Percentiles rank a stretch among this genome's conserved stretches.
These are phyloP conservation scores for Alloscopus bannaensis DNA, from an alignment of 2,888 invertebrate genomes.

Conservation along the genomic window DNA sequence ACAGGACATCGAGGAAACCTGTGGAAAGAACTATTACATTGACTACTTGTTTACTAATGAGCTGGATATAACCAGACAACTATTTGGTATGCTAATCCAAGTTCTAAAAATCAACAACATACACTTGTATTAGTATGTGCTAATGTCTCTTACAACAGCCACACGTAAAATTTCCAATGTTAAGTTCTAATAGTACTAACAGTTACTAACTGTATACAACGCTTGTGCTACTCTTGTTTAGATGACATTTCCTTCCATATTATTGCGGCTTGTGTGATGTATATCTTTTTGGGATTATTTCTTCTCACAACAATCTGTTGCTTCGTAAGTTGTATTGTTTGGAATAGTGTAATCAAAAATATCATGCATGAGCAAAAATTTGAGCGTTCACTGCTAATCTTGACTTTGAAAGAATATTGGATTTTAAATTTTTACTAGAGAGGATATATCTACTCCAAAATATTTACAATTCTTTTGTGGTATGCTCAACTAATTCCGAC, in stretches of 20 bases:
- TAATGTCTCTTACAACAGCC: background rate
- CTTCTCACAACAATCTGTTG: constrained; percentile 29
- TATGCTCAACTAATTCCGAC: constrained; percentile 33
- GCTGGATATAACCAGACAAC: constrained; percentile 13
- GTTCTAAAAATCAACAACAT: background rate
- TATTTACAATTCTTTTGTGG: constrained; percentile 35
- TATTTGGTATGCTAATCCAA: constrained; percentile 25
- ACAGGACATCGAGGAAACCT: constrained; percentile 29
- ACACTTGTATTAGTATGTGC: background rate
- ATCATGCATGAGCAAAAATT: background rate
- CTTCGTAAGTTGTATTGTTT: constrained; percentile 24
- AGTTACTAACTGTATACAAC: background rate
- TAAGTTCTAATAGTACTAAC: background rate
- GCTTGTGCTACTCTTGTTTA: no score
- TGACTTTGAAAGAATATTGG: background rate
- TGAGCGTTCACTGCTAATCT: background rate
- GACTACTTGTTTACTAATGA: constrained; percentile 29
- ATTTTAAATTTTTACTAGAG: constrained; percentile 18
- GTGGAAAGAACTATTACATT: constrained; percentile 30
- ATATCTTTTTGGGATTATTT: constrained; percentile 1
- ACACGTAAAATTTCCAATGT: no score
- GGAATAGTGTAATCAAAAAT: background rate
- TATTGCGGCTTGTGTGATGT: constrained; percentile 13
- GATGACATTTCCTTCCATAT: background rate
- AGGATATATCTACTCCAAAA: constrained; percentile 35